These are phyloP conservation scores for Pampus argenteus DNA, from an alignment of 2,797 vertebrate species.

Conservation along the genomic window DNA sequence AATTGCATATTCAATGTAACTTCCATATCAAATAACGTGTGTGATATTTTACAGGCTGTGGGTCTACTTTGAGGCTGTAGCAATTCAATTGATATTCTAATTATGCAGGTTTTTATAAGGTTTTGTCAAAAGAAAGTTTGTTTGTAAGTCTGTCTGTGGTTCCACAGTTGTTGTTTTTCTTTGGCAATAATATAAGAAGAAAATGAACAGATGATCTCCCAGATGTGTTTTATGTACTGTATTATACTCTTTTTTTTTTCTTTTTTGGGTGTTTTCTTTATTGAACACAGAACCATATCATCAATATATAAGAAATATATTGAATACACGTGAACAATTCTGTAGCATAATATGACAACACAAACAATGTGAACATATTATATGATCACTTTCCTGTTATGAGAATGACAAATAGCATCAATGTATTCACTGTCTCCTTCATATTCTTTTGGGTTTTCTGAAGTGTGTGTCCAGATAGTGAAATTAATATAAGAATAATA, in stretches of 20 bases:
- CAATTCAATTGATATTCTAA: slow-evolving; percentile 9
- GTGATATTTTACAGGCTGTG: not conserved
- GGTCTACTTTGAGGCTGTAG: not conserved
- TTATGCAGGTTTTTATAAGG: not conserved
- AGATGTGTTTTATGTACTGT: not conserved
- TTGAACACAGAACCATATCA: not conserved
- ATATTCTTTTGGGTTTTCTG: not conserved
- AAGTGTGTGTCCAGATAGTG: not conserved
- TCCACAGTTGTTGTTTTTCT: not conserved
- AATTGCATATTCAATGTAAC: not conserved
- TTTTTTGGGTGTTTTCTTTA: too few relatives aligned
- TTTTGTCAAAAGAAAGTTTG: not conserved
- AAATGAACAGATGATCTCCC: not conserved
- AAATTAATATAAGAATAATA: not conserved
- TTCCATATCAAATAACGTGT: not conserved
- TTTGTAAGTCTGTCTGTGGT: not conserved
- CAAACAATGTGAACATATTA: not conserved
- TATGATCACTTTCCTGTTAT: not conserved
- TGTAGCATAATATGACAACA: not conserved
- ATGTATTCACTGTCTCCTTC: too few relatives aligned
- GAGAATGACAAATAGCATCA: not conserved
- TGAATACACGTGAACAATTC: not conserved
- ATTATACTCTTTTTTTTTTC: too few relatives aligned
- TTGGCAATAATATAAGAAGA: not conserved
- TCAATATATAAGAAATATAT: not conserved